Evolutionary conservation across 1,140 invertebrate species (phyloP), one percentile per base, ranked within the genome.

Genomic region (Luehdorfia chinensis): DNA sequence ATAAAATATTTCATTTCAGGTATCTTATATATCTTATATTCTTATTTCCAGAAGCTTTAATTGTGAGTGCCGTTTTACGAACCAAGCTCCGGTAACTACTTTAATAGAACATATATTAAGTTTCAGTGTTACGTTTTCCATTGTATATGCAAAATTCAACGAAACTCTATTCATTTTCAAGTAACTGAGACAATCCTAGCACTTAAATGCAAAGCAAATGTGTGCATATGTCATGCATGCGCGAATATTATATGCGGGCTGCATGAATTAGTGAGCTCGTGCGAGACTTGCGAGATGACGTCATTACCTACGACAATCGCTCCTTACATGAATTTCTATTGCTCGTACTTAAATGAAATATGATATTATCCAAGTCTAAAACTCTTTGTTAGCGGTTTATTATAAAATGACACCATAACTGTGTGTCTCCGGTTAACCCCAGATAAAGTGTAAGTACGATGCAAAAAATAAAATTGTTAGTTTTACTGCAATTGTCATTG

Each of bases 191-290:
- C 36, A 41, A 41, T 41, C 37, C 37, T 41, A 19, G 37, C 37
- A 41, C 37, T 41, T 41, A 41, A 41, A 41, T 41, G 37, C 37
- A 41, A 41, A 41, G 37, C 23, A 41, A 41, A 41, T 41, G 37
- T 41, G 37, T 41, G 37, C 37, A 41, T 41, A 41, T 41, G 37
- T 39, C 37, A 41, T 41, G 37, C 19, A 41, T 41, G 21, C 37
- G 7, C 37, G 37, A 27, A 41, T 41, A 41, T 41, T 41, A 41
- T 41, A 41, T 41, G 37, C 37, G 4, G 37, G 12, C 34, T 16
- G 34, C n/a, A n/a, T n/a, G 34, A 37, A 37, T 37, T 37, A 37
- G n/a, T n/a, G n/a, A n/a, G 34, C 18, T 16, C 18, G 34, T 19
- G 19, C 19, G 34, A 9, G 33, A 36, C 6, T 21, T 21, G 8